Conservation (phyloP, 2,888 invertebrate genomes). For the Nebria brevicollis region DNA sequence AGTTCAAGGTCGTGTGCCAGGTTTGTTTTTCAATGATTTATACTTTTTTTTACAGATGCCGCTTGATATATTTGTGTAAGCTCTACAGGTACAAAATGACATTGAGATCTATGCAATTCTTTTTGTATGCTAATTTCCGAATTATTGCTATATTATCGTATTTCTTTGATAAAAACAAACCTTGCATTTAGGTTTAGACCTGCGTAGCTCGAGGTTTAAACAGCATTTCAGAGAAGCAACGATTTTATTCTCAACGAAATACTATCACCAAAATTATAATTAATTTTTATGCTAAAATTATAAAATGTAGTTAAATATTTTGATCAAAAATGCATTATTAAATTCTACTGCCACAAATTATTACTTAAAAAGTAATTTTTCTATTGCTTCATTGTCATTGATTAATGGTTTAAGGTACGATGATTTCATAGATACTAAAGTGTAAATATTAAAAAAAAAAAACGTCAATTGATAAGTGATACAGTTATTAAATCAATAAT, state of each 20-base stretch:
- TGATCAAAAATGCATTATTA: too few species aligned
- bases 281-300: too few species aligned
- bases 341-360: too few species aligned
- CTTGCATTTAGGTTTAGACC: not conserved
- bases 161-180: not conserved
- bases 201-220: too few species aligned
- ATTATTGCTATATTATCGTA: not conserved
- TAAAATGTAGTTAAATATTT: too few species aligned
- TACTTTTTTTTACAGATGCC: not conserved
- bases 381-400: too few species aligned
- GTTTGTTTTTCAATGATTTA: constrained; percentile 25
- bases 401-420: not conserved
- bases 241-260: too few species aligned
- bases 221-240: too few species aligned
- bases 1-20: constrained; percentile 39
- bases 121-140: not conserved
- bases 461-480: not conserved
- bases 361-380: too few species aligned
- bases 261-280: too few species aligned
- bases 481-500: not conserved
- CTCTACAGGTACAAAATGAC: constrained; percentile 15
- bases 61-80: not conserved
- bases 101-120: not conserved
- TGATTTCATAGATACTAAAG: not conserved
- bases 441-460: not conserved